Percentiles rank a stretch among this genome's conserved stretches.
Conservation (phyloP, 2,797 vertebrate species). For the Neoniphon sammara region DNA sequence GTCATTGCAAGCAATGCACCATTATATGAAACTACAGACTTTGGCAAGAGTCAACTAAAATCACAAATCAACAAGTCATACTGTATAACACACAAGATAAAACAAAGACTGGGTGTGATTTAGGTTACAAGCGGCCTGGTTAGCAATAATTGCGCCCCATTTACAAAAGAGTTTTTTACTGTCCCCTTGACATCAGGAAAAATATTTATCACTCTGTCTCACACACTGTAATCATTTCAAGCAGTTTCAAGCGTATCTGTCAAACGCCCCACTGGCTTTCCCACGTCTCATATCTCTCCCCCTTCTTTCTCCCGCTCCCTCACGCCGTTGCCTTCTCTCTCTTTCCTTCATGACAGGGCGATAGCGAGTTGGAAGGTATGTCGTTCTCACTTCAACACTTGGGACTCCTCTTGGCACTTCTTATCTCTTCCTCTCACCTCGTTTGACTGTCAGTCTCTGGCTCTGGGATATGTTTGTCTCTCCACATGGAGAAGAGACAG, state of each 20-base stretch:
- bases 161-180: neutral
- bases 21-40: neutral
- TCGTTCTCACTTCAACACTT: conserved; percentile 71
- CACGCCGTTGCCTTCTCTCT: conserved; percentile 9
- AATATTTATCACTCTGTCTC: conserved; percentile 31
- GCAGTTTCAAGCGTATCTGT: conserved; percentile 31
- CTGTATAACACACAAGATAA: neutral
- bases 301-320: neutral
- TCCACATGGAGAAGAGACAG: neutral
- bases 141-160: neutral
- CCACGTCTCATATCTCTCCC: conserved; percentile 9
- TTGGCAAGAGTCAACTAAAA: neutral
- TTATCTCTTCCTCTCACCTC: conserved; percentile 51
- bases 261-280: conserved; percentile 1
- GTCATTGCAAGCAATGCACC: too few relatives aligned
- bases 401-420: conserved; percentile 41
- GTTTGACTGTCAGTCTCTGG: conserved; percentile 57
- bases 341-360: conserved; percentile 50
- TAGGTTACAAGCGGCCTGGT: neutral
- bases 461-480: conserved; percentile 57
- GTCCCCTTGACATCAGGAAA: neutral
- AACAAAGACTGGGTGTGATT: neutral
- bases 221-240: conserved; percentile 42
- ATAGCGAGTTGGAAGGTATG: conserved; percentile 38
- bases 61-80: neutral